Percentiles rank a stretch among this genome's conserved stretches.
Conservation (phyloP, 2,888 invertebrate species). For the Antheraea assamensis region DNA sequence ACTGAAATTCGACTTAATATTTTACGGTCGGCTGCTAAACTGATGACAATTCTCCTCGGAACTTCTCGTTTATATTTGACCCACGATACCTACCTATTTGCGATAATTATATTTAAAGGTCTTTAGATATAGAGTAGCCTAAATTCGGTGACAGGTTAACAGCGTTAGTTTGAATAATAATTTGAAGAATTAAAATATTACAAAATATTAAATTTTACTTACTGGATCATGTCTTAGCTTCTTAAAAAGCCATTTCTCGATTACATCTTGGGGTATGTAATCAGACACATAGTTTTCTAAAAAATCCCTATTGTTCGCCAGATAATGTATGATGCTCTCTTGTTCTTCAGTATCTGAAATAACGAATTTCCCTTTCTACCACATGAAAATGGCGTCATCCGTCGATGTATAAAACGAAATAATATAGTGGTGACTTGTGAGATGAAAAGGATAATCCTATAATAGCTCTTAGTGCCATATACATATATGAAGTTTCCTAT, state of each 20-base stretch:
- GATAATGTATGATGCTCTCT: constrained; percentile 71
- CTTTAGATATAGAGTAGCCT: too few relatives aligned
- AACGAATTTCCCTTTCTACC: not conserved
- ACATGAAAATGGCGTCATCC: not conserved
- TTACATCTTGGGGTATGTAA: constrained; percentile 82
- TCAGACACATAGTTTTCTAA: constrained; percentile 85
- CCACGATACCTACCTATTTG: too few relatives aligned
- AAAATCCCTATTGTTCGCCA: constrained; percentile 84
- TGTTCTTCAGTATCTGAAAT: constrained; percentile 43
- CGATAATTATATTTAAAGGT: too few relatives aligned
- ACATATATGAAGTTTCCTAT: too few relatives aligned
- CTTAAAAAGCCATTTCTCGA: constrained; percentile 85
- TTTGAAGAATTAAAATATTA: not conserved
- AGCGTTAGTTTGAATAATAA: not conserved
- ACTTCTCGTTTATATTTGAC: too few relatives aligned
- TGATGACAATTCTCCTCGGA: too few relatives aligned
- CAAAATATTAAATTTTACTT: not conserved
- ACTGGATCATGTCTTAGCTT: constrained; percentile 34
- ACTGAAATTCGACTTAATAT: too few relatives aligned
- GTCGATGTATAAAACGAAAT: not conserved
- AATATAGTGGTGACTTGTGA: not conserved
- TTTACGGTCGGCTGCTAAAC: too few relatives aligned
- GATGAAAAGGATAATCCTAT: not conserved
- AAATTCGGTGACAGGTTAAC: too few relatives aligned
- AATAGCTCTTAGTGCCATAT: not conserved